A percentile compares a stretch with the other conserved stretches of the same genome.
Evolutionary conservation across 2,888 invertebrate species (phyloP).

Genomic region (Odontocolon sp.): DNA sequence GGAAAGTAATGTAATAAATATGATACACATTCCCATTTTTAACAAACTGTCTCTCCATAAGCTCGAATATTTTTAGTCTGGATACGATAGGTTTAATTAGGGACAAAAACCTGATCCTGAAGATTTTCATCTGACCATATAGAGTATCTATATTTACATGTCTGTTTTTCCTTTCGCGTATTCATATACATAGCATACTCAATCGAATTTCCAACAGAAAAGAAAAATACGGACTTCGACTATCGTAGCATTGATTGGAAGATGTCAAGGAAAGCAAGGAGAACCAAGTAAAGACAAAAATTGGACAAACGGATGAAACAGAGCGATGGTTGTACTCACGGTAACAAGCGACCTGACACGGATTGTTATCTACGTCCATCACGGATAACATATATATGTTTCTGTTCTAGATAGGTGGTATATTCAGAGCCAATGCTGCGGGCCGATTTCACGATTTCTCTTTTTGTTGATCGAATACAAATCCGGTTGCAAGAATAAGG

Average conservation of each 20-base stretch:
- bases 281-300: neutral
- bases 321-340: slow-evolving; percentile 46
- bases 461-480: slow-evolving; percentile 64
- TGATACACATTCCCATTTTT: neutral
- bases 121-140: too few relatives aligned
- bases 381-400: too few relatives aligned
- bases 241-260: neutral
- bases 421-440: too few relatives aligned
- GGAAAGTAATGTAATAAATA: slow-evolving; percentile 35
- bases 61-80: neutral
- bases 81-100: neutral
- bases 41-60: slow-evolving; percentile 14
- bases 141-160: too few relatives aligned
- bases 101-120: neutral
- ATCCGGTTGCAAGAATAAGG: slow-evolving; percentile 60
- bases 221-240: slow-evolving; percentile 13
- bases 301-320: too few relatives aligned
- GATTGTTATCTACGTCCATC: slow-evolving; percentile 58
- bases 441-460: slow-evolving; percentile 47
- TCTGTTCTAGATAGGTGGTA: neutral
- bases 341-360: slow-evolving; percentile 54
- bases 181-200: slow-evolving; percentile 26
- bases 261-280: slow-evolving; percentile 5
- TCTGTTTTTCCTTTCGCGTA: too few relatives aligned
- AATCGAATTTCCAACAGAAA: slow-evolving; percentile 19